Conservation (phyloP, 2,888 invertebrate species). For the Cinara cedri region DNA sequence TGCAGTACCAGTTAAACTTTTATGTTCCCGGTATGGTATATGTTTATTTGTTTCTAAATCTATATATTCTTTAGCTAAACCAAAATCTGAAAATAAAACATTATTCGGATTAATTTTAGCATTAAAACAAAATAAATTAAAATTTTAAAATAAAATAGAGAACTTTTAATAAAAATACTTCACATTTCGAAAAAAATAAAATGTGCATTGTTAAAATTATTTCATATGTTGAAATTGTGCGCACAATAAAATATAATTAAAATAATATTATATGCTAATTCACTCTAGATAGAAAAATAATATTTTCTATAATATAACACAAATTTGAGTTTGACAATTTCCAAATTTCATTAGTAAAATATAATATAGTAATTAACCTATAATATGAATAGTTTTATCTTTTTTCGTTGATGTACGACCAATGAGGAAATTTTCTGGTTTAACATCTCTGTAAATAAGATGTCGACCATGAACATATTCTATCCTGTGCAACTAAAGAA, state of each 20-base stretch:
- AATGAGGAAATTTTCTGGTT: conserved; percentile 99
- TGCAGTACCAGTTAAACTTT: conserved; percentile 99
- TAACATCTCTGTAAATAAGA: conserved; percentile 98
- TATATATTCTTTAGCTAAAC: conserved; percentile 99
- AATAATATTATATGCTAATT: background rate
- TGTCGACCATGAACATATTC: conserved; percentile 99
- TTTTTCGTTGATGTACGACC: conserved; percentile 96
- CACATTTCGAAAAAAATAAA: background rate
- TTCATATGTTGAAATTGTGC: background rate
- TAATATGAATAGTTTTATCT: conserved; percentile 99
- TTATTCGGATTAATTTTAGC: conserved; percentile 42
- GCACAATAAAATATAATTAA: background rate
- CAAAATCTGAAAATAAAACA: conserved; percentile 81
- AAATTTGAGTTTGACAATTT: background rate
- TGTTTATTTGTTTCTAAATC: conserved; percentile 99
- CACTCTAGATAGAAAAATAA: background rate
- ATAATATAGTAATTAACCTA: conserved; percentile 68
- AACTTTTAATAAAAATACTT: background rate
- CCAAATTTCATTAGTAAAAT: conserved; percentile 21
- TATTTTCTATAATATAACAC: background rate
- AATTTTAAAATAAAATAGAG: background rate
- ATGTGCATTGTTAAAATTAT: background rate
- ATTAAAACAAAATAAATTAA: background rate
- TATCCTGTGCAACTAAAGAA: conserved; percentile 91
- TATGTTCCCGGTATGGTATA: conserved; percentile 99